Conservation (phyloP, 2,888 invertebrate genomes). For the Copidosoma aretas region DNA sequence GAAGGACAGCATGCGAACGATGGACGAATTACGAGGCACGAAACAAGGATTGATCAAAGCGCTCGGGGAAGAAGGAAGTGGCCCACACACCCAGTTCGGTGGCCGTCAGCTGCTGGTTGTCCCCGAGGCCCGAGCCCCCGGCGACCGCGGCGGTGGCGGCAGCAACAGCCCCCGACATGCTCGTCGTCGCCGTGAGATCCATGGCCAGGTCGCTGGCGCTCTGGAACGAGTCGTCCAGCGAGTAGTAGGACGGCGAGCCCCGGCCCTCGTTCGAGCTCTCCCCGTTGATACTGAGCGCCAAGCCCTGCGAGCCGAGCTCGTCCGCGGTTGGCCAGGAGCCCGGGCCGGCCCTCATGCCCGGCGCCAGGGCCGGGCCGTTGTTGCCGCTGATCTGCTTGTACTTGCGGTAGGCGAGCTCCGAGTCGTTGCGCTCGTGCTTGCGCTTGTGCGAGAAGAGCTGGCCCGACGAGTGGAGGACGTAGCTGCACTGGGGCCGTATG, state of each 20-base stretch:
- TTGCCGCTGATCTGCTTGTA: slow-evolving; percentile 68
- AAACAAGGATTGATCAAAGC: too few relatives aligned
- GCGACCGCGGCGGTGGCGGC: slow-evolving; percentile 27
- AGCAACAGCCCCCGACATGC: slow-evolving; percentile 35
- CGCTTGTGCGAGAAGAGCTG: slow-evolving; percentile 97
- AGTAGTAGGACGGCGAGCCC: slow-evolving; percentile 65
- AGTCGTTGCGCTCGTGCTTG: slow-evolving; percentile 94
- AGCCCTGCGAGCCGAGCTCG: slow-evolving; percentile 43
- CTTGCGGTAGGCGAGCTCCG: slow-evolving; percentile 85
- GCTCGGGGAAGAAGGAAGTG: too few relatives aligned
- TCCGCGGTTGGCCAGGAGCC: slow-evolving; percentile 56
- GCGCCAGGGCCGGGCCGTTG: slow-evolving; percentile 54
- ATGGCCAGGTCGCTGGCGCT: slow-evolving; percentile 60
- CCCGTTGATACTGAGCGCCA: slow-evolving; percentile 62
- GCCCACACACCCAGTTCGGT: slow-evolving; percentile 52
- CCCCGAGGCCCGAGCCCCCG: slow-evolving; percentile 18
- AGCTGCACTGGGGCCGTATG: slow-evolving; percentile 92
- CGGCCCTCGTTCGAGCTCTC: slow-evolving; percentile 66
- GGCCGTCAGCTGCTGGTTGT: slow-evolving; percentile 51
- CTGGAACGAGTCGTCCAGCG: slow-evolving; percentile 60
- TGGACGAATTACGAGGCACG: too few relatives aligned
- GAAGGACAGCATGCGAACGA: too few relatives aligned
- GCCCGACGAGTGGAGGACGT: slow-evolving; percentile 94
- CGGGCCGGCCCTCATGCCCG: slow-evolving; percentile 32
- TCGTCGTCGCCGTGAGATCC: slow-evolving; percentile 57